Evolutionary conservation across 2,113 vertebrate genomes (phyloP).

Genomic region (Hymenochirus boettgeri): DNA sequence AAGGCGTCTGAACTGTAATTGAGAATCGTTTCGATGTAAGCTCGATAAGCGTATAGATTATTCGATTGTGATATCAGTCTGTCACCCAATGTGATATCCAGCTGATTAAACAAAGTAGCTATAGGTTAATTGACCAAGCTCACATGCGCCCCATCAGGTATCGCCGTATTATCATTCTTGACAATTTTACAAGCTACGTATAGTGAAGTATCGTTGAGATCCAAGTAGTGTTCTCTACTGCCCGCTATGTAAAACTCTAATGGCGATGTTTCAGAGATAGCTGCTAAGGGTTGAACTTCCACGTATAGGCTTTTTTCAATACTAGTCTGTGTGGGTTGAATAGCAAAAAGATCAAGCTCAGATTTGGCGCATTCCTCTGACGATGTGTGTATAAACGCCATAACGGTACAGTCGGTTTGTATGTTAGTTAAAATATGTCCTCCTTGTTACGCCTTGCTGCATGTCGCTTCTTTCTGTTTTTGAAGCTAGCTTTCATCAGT

Average conservation of each 20-base stretch:
- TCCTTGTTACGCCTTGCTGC: too few species aligned
- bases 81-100: neutral
- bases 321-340: too few species aligned
- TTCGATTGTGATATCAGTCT: constrained; percentile 4
- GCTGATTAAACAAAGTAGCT: neutral
- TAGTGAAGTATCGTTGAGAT: neutral
- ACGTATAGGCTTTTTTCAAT: too few species aligned
- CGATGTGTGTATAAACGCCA: too few species aligned
- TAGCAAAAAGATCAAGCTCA: too few species aligned
- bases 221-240: neutral
- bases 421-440: too few species aligned
- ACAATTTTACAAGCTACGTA: neutral
- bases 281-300: neutral
- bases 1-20: neutral
- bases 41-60: constrained; percentile 3
- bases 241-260: neutral
- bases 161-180: neutral
- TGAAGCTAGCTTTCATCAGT: too few species aligned
- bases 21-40: neutral
- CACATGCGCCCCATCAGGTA: neutral
- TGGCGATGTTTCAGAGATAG: neutral
- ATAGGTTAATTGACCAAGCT: neutral
- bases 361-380: too few species aligned
- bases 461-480: too few species aligned
- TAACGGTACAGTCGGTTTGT: too few species aligned